A percentile compares a stretch with the other conserved stretches of the same genome.
These are phyloP conservation scores for Stramonita haemastoma DNA, from an alignment of 2,888 invertebrate genomes.

Conservation along the genomic window DNA sequence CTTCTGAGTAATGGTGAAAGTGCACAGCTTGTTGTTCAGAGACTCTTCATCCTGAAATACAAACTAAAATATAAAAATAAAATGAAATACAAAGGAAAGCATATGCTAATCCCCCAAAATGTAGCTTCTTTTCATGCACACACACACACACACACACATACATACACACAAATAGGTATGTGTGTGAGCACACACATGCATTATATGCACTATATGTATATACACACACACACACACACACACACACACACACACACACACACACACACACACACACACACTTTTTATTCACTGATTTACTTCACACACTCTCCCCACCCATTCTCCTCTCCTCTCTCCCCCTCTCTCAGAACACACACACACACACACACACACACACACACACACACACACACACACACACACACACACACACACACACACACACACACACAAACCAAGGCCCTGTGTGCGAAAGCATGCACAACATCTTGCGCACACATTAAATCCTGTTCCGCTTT, in stretches of 20 bases:
- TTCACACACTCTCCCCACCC: too few relatives aligned
- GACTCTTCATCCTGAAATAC: slow-evolving; percentile 87
- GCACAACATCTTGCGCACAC: too few relatives aligned
- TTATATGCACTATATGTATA: too few relatives aligned
- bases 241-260: background rate
- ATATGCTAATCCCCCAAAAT: too few relatives aligned
- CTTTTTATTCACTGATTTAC: too few relatives aligned
- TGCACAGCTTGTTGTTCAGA: slow-evolving; percentile 91
- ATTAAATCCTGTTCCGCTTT: too few relatives aligned
- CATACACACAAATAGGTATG: background rate
- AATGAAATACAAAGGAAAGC: too few relatives aligned
- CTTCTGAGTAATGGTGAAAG: slow-evolving; percentile 96
- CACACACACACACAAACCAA: background rate
- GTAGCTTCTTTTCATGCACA: background rate
- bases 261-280: too few relatives aligned
- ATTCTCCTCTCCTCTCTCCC: too few relatives aligned
- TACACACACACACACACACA: background rate
- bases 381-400: background rate
- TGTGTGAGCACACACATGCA: too few relatives aligned
- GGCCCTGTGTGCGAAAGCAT: too few relatives aligned
- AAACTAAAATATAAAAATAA: background rate
- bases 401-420: background rate
- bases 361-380: background rate
- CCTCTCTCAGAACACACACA: too few relatives aligned
- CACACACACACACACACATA: background rate